A percentile compares a stretch with the other conserved stretches of the same genome.
Evolutionary conservation across 1,140 invertebrate species (phyloP).

Genomic region (Panagrolaimus sp.): DNA sequence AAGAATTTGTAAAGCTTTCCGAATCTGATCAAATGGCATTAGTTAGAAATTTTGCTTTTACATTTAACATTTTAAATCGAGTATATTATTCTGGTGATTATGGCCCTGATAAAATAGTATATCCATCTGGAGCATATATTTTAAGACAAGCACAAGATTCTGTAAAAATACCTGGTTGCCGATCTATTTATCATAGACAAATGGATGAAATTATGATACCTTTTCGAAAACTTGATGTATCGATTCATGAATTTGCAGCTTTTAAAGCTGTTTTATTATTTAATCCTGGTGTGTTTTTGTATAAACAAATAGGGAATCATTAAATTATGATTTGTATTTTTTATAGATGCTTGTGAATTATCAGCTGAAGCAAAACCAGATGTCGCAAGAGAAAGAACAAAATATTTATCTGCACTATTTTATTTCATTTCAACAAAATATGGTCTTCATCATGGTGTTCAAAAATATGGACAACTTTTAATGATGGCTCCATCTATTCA

Average conservation of each 20-base stretch:
- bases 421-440: constrained; percentile 44
- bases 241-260: constrained; percentile 62
- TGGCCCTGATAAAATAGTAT: constrained; percentile 57
- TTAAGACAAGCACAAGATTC: constrained; percentile 52
- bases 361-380: constrained; percentile 40
- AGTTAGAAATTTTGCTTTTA: constrained; percentile 57
- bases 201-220: constrained; percentile 62
- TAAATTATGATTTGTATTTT: constrained; percentile 12
- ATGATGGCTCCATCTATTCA: constrained; percentile 58
- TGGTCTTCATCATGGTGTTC: constrained; percentile 39
- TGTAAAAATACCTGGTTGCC: constrained; percentile 54
- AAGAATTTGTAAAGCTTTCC: constrained; percentile 43
- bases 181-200: constrained; percentile 59
- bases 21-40: constrained; percentile 48
- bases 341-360: constrained; percentile 52
- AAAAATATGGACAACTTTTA: constrained; percentile 55
- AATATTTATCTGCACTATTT: constrained; percentile 52
- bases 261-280: constrained; percentile 63
- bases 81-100: constrained; percentile 50
- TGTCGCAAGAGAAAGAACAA: constrained; percentile 46
- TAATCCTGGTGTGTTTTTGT: constrained; percentile 60
- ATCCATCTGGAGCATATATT: constrained; percentile 56
- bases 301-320: not conserved
- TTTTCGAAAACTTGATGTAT: constrained; percentile 61
- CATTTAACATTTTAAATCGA: constrained; percentile 56